A percentile compares a stretch with the other conserved stretches of the same genome.
These are phyloP conservation scores for Archivesica marissinica DNA, from an alignment of 1,140 invertebrate genomes.

Conservation along the genomic window DNA sequence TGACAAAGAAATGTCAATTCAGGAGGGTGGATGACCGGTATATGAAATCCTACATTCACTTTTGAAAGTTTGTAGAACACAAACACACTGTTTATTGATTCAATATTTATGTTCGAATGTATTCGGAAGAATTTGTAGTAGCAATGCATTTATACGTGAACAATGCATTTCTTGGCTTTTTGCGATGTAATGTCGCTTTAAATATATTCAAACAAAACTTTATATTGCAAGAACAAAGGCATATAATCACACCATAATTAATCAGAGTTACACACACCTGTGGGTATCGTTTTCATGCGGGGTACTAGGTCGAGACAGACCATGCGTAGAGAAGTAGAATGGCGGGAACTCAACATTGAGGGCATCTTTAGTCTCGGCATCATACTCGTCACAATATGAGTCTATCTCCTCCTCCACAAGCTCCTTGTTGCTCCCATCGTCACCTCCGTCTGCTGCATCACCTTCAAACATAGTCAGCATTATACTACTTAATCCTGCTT, in stretches of 20 bases:
- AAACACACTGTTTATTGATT: too few relatives aligned
- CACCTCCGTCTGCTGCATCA: slow-evolving; percentile 26
- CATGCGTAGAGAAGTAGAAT: slow-evolving; percentile 81
- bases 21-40: too few relatives aligned
- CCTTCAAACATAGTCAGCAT: slow-evolving; percentile 23
- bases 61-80: too few relatives aligned
- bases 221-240: not conserved
- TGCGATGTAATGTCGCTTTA: too few relatives aligned
- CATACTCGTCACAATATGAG: slow-evolving; percentile 66
- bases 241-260: not conserved
- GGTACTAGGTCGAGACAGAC: slow-evolving; percentile 80
- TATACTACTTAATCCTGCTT: not conserved
- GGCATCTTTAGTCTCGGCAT: slow-evolving; percentile 66
- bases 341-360: slow-evolving; percentile 81
- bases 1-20: too few relatives aligned
- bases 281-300: slow-evolving; percentile 72
- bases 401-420: slow-evolving; percentile 23
- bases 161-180: too few relatives aligned
- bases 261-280: slow-evolving; percentile 71
- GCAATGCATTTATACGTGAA: too few relatives aligned
- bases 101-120: too few relatives aligned
- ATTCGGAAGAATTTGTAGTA: too few relatives aligned
- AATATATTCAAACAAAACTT: too few relatives aligned
- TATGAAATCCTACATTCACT: too few relatives aligned
- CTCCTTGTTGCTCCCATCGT: slow-evolving; percentile 24